Conservation (phyloP, 23 tunicate species). For the Styela plicata region DNA sequence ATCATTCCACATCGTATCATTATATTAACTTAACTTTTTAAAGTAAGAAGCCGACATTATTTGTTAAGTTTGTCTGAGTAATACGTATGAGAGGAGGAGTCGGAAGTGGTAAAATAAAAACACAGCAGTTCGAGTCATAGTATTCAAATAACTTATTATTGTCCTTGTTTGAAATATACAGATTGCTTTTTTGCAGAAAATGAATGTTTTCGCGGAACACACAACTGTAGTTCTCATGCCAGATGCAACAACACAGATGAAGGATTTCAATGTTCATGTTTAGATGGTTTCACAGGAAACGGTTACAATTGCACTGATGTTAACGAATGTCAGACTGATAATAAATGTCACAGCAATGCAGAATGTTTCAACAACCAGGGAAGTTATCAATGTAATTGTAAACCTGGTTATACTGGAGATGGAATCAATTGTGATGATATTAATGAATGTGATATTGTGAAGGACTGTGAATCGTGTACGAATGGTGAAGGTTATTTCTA, state of each 20-base stretch:
- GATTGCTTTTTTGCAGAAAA: constrained; percentile 31
- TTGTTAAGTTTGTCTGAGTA: no score
- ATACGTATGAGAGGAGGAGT: no score
- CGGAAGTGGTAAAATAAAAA: no score
- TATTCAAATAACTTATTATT: no score
- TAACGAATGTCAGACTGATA: constrained; percentile 26
- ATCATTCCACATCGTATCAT: no score
- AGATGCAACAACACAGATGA: constrained; percentile 85
- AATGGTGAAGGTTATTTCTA: not conserved
- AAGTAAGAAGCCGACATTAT: no score
- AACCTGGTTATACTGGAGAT: constrained; percentile 5
- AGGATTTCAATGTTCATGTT: constrained; percentile 55
- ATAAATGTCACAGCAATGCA: constrained; percentile 13
- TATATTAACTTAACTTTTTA: no score
- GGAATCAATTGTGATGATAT: constrained; percentile 20
- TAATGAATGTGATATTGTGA: constrained; percentile 21
- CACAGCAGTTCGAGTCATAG: no score
- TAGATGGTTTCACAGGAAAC: constrained; percentile 68
- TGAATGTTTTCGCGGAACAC: constrained; percentile 77
- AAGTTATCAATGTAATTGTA: constrained; percentile 18
- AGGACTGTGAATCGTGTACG: not conserved
- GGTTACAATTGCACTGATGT: constrained; percentile 63
- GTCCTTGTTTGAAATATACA: not conserved
- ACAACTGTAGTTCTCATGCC: constrained; percentile 74
- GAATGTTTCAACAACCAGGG: constrained; percentile 15